phyloP scores from a whole-genome alignment of 1,140 invertebrate species.

The Camponotus pennsylvanicus region DNA sequence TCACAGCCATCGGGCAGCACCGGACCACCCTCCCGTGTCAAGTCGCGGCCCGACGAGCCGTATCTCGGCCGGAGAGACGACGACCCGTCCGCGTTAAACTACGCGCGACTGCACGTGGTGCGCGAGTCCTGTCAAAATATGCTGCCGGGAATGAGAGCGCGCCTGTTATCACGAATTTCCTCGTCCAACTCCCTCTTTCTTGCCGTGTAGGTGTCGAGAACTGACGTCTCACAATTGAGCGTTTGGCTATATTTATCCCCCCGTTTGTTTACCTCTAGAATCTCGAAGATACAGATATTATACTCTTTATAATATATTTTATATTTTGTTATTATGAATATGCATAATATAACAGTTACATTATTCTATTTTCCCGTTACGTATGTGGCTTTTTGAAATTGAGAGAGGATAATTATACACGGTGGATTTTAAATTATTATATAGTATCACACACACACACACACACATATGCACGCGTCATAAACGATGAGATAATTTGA shows the following conservation, averaged over 20 bases:
- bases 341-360: neutral
- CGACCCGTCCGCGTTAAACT: conserved; percentile 49
- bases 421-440: neutral
- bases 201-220: neutral
- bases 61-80: conserved; percentile 46
- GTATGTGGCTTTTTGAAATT: neutral
- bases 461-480: neutral
- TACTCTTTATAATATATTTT: neutral
- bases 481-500: conserved; percentile 7
- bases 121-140: conserved; percentile 22
- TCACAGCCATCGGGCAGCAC: conserved; percentile 23
- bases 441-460: no score
- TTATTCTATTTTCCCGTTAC: neutral
- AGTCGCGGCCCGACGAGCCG: conserved; percentile 55
- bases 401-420: neutral
- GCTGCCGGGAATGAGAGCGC: conserved; percentile 26
- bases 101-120: conserved; percentile 47
- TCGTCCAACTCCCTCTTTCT: neutral
- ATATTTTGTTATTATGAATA: neutral
- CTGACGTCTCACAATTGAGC: neutral
- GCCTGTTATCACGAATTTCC: conserved; percentile 39
- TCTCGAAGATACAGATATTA: neutral
- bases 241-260: neutral
- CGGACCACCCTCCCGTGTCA: conserved; percentile 31
- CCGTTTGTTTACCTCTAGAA: neutral